A percentile compares a stretch with the other conserved stretches of the same genome.
phyloP scores from a whole-genome alignment of 1,140 invertebrate genomes.

The Pseudobourletiella spinata region DNA sequence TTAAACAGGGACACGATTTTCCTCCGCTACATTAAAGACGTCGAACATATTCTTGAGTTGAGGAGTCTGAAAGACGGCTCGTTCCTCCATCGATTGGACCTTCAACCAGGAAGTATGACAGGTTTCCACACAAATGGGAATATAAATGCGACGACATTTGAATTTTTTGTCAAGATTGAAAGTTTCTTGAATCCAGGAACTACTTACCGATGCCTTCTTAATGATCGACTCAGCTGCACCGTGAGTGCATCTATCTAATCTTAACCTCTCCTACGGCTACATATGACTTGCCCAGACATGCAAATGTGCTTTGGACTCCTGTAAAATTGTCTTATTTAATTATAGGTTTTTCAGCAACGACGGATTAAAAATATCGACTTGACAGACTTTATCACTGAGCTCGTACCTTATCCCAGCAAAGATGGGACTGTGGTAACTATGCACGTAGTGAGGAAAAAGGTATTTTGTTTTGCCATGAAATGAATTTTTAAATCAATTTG shows the following conservation, averaged over 20 bases:
- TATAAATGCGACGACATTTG: conserved; percentile 52
- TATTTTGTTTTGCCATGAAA: too few species aligned
- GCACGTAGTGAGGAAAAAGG: conserved; percentile 41
- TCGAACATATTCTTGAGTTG: conserved; percentile 71
- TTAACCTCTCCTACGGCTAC: background rate
- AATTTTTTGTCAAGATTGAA: conserved; percentile 83
- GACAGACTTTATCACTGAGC: conserved; percentile 39
- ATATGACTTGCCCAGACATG: background rate
- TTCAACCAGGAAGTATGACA: conserved; percentile 76
- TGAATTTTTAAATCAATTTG: too few species aligned
- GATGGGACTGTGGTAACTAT: conserved; percentile 59
- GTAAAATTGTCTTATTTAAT: background rate
- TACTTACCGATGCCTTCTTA: background rate
- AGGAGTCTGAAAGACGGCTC: conserved; percentile 64
- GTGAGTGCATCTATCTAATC: background rate
- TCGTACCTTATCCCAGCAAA: conserved; percentile 88
- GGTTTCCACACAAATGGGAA: conserved; percentile 69
- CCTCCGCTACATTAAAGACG: conserved; percentile 84
- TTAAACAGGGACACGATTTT: conserved; percentile 61
- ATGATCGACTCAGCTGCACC: background rate
- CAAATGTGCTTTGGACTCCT: background rate
- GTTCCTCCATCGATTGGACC: conserved; percentile 58
- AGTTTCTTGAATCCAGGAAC: background rate
- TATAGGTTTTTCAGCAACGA: background rate
- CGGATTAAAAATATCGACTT: background rate